Evolutionary conservation across 2,113 vertebrate genomes (phyloP).

Genomic region (Ochotona curzoniae): DNA sequence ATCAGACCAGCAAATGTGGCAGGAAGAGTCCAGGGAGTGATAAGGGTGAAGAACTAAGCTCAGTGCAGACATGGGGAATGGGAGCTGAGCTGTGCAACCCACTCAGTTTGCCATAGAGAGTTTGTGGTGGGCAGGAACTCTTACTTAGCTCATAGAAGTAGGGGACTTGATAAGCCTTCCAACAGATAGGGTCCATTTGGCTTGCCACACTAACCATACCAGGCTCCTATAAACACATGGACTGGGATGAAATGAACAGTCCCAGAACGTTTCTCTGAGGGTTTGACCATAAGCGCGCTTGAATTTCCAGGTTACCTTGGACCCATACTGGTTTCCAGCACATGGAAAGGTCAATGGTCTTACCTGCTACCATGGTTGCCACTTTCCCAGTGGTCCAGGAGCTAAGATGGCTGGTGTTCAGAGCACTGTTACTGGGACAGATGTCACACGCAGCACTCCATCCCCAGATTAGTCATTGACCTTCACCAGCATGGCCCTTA

Average conservation of each 20-base stretch:
- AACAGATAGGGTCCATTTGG: background rate
- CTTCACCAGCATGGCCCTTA: background rate
- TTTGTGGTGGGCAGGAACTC: background rate
- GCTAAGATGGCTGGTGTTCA: background rate
- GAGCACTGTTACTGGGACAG: background rate
- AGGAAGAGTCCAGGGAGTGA: background rate
- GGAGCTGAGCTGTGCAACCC: background rate
- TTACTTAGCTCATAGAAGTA: background rate
- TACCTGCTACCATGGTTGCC: background rate
- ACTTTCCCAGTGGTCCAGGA: background rate
- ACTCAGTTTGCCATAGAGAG: background rate
- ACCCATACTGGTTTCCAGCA: background rate
- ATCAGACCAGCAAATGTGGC: background rate
- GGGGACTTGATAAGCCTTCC: background rate
- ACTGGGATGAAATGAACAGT: background rate
- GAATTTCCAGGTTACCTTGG: background rate
- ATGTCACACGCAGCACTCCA: background rate
- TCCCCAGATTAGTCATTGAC: background rate
- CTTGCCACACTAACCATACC: background rate
- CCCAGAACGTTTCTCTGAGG: background rate
- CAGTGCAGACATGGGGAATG: accelerated
- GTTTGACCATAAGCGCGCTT: background rate
- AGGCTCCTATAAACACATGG: background rate
- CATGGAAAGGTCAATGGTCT: background rate
- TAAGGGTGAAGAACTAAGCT: background rate